Base-by-base conservation (phyloP, 1,140 invertebrate genomes). In the Lucilia cuprina region DNA sequence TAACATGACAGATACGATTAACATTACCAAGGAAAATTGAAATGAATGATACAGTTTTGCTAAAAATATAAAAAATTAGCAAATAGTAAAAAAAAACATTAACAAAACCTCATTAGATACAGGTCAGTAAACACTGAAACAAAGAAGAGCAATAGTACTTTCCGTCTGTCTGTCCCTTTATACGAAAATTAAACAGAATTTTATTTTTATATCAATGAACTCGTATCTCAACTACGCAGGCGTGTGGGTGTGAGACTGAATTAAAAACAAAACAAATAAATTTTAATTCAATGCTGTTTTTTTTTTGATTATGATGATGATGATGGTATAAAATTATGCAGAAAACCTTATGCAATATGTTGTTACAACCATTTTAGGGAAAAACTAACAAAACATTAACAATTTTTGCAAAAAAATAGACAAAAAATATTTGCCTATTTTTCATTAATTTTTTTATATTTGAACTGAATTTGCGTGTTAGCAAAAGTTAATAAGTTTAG, bases 311-410 rank as follows among this genome's bases (percentile, higher is more conserved):
- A 7, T 78, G 30, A 19, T 41, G 77, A 50, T 80, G 77, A 80
- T 50, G 77, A 25, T 25, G 41, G n/a, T 21, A 49, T 49, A 50
- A 49, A 50, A 80, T 50, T 21, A 80, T 19, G n/a, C 75, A 80
- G 77, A 80, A 8, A 21, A 21, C 47, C 49, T 80, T 80, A 25
- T 80, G 77, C 77, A 80, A 80, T 80, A 49, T 50, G 77, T 50
- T 50, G 77, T 21, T 80, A 25, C 77, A 21, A 30, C 77, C 77
- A 21, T 80, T 80, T 80, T 80, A 50, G 77, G 65, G 41, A 80
- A 80, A 80, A 80, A 80, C 77, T 80, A 80, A 41, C 47, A 80
- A 70, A 70, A 21, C 13, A n/a, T 55, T 12, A 17, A 10, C 41
- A 55, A n/a, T 55, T 14, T 55, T 12, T 77, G 74, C 74, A 41